A percentile compares a stretch with the other conserved stretches of the same genome.
phyloP scores from a whole-genome alignment of 2,888 invertebrate genomes.

The Cantharis rufa region DNA sequence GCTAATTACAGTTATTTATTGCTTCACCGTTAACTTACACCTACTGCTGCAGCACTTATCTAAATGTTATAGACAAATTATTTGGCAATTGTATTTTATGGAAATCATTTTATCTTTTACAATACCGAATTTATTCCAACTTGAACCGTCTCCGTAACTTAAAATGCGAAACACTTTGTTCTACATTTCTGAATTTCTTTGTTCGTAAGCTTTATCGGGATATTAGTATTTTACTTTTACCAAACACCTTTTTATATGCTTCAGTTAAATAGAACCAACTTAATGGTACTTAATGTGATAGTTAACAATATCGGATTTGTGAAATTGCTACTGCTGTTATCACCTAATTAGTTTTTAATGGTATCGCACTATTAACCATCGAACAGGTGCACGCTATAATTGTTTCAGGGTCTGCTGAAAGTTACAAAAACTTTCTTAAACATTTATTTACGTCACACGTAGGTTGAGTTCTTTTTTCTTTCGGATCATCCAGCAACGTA shows the following conservation, averaged over 20 bases:
- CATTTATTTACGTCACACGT: not conserved
- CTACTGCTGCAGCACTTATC: not conserved
- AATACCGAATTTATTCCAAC: not conserved
- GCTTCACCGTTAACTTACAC: not conserved
- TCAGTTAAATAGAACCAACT: not conserved
- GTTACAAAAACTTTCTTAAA: not conserved
- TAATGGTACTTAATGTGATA: not conserved
- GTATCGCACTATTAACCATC: not conserved
- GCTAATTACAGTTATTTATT: slow-evolving; percentile 6
- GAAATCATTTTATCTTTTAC: not conserved
- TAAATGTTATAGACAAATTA: not conserved
- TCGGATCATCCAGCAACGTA: not conserved
- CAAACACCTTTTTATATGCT: not conserved
- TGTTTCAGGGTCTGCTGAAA: not conserved
- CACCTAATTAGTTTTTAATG: not conserved
- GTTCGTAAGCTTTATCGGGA: not conserved
- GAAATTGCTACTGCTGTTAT: not conserved
- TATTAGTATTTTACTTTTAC: not conserved
- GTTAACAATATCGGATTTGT: not conserved
- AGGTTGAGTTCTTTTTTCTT: not conserved
- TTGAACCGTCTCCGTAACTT: not conserved
- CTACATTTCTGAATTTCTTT: not conserved
- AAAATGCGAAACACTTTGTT: not conserved
- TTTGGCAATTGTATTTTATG: not conserved
- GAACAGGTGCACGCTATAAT: not conserved